Evolutionary conservation across 1,140 invertebrate genomes (phyloP), one percentile per base, ranked within the genome.

Genomic region (Papilio helenus): DNA sequence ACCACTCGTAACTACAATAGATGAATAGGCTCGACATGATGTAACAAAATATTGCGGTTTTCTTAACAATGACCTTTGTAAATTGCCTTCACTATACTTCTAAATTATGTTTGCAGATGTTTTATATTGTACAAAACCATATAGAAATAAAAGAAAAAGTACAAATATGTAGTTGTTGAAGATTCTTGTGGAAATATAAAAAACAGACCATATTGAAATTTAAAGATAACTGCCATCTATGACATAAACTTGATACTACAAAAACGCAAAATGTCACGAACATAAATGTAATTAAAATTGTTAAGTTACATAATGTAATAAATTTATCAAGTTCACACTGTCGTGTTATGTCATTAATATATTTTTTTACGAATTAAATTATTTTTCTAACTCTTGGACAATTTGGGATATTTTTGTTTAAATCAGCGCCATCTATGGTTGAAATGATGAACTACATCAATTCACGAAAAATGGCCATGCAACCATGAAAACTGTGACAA

Each of bases 1-100:
- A 29, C 73, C 55, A 77, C 76, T 65, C 55, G 42, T 65, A 65
- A 10, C 14, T 39, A 23, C 51, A 65, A 61, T 65, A 77, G 76
- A 77, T 77, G 58, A 77, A 77, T 77, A 77, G 76, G 10, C 55
- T 16, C 55, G 76, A 77, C 76, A n/a, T 77, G 76, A 77, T 61
- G 26, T 77, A 42, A 77, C 76, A 77, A 76, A 76, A 77, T 77
- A 77, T 77, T 77, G 58, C 55, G 51, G 29, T 39, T 61, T 39
- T 42, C 29, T 55, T 34, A 65, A 77, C 76, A 77, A 77, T 61
- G 76, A 55, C 51, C 1, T 77, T 77, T 77, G 34, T 65, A 44
- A 77, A 65, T 77, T 61, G 34, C 23, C 44, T 46, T 46, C 10
- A 8, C 51, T 76, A 12, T n/a, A 23, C 18, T 3, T 10, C 29